Evolutionary conservation across 2,797 vertebrate species (phyloP).

Genomic region (Acanthiza pusilla): DNA sequence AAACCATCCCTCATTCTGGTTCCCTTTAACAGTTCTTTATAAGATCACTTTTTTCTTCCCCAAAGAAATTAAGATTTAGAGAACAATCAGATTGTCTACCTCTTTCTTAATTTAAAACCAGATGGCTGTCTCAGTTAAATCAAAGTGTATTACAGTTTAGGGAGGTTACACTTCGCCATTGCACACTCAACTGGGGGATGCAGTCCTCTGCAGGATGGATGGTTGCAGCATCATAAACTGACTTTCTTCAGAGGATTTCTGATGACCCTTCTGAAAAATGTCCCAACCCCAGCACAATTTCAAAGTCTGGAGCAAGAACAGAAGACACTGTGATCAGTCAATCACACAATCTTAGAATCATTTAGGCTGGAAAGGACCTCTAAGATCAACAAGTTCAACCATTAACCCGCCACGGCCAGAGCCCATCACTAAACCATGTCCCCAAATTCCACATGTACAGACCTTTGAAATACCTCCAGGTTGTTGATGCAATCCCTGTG

Average conservation of each 20-base stretch:
- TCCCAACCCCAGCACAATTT: not conserved
- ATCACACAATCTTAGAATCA: not conserved
- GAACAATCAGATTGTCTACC: not conserved
- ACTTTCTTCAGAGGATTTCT: not conserved
- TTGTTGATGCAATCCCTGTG: not conserved
- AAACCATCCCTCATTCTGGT: not conserved
- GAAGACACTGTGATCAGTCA: not conserved
- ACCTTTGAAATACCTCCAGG: not conserved
- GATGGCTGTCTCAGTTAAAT: not conserved
- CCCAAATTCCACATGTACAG: not conserved
- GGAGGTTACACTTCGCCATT: not conserved
- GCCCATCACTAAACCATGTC: not conserved
- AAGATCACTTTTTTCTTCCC: not conserved
- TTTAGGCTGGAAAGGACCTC: not conserved
- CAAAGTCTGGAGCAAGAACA: not conserved
- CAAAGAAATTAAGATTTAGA: not conserved
- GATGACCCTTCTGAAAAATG: not conserved
- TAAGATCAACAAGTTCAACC: not conserved
- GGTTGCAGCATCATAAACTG: not conserved
- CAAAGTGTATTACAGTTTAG: not conserved
- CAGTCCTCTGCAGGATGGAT: rapidly evolving
- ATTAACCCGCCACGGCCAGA: not conserved
- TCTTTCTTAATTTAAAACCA: not conserved
- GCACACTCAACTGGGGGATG: not conserved
- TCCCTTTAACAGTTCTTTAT: not conserved